Conservation (phyloP, 2,797 vertebrate genomes). For the Notamacropus eugenii region DNA sequence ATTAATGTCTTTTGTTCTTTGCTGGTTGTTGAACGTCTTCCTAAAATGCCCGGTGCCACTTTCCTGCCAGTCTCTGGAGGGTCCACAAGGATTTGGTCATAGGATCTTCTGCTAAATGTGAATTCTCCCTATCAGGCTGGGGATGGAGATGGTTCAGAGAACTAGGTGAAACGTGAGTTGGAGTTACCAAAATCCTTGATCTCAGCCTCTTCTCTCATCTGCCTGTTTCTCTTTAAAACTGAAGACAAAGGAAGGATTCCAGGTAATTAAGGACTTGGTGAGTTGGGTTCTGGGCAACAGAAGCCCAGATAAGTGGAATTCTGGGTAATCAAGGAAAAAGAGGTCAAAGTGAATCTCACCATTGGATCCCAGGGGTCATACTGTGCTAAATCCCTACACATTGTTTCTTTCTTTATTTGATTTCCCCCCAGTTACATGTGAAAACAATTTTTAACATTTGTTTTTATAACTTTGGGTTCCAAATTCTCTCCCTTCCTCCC, state of each 20-base stretch:
- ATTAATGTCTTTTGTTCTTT: not conserved
- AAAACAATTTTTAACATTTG: too few species aligned
- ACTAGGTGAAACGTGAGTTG: not conserved
- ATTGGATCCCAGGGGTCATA: not conserved
- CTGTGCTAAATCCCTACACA: not conserved
- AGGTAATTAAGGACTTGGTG: not conserved
- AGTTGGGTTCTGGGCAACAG: not conserved
- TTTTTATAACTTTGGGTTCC: too few species aligned
- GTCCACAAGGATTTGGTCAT: not conserved
- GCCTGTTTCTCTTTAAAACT: not conserved
- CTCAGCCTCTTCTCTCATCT: not conserved
- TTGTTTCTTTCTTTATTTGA: not conserved
- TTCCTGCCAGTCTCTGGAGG: constrained; percentile 25
- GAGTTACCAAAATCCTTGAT: not conserved
- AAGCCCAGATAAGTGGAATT: not conserved
- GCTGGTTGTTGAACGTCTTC: not conserved
- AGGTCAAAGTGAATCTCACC: not conserved
- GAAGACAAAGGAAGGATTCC: not conserved
- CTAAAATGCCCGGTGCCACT: not conserved
- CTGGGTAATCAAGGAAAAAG: not conserved
- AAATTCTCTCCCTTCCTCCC: too few species aligned
- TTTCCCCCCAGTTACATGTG: too few species aligned
- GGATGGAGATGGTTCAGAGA: not conserved
- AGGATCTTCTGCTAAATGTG: not conserved
- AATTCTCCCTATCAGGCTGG: not conserved